These are phyloP conservation scores for Malurus splendens DNA, from an alignment of 2,797 vertebrate species.

Conservation along the genomic window DNA sequence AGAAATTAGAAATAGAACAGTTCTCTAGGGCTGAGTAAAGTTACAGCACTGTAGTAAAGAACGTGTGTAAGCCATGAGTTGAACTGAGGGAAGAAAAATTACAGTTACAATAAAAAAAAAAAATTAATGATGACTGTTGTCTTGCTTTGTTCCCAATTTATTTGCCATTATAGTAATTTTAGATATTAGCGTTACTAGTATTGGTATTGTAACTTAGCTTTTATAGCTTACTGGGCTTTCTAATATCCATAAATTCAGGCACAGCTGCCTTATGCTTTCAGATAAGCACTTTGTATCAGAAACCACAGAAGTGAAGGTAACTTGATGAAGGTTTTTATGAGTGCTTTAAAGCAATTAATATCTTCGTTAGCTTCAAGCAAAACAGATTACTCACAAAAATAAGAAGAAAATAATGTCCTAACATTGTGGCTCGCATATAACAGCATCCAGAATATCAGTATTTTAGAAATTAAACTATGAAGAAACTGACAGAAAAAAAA, in stretches of 20 bases:
- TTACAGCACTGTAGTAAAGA: background rate
- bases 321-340: background rate
- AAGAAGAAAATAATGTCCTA: background rate
- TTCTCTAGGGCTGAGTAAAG: background rate
- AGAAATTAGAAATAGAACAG: background rate
- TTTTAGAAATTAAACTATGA: background rate
- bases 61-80: background rate
- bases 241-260: background rate
- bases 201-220: background rate
- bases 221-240: background rate
- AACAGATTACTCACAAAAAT: background rate
- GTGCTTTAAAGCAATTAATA: background rate
- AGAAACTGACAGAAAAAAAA: background rate
- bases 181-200: background rate
- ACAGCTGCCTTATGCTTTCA: background rate
- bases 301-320: background rate
- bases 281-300: background rate
- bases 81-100: background rate
- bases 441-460: background rate
- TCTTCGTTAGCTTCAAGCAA: background rate
- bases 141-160: background rate
- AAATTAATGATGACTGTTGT: background rate
- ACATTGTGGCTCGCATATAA: background rate
- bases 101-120: background rate
- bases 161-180: background rate